These are phyloP conservation scores for Takifugu bimaculatus DNA, from an alignment of 2,113 vertebrate genomes.

Conservation along the genomic window DNA sequence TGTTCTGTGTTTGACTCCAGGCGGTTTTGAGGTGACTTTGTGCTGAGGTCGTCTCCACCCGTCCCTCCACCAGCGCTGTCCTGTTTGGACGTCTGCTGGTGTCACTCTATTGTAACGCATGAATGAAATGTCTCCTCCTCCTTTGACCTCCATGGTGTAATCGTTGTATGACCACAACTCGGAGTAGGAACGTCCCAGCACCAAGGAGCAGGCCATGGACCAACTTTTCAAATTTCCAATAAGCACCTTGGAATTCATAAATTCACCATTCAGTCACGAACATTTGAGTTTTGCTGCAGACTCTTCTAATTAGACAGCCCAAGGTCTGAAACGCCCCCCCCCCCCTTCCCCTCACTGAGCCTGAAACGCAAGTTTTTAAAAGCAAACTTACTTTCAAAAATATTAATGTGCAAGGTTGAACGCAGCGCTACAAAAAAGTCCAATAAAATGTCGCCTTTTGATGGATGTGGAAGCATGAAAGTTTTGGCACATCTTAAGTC, in stretches of 20 bases:
- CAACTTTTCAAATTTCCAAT: too few relatives aligned
- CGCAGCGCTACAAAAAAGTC: neutral
- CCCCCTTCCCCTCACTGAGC: neutral
- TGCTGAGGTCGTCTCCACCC: constrained; percentile 19
- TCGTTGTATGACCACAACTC: too few relatives aligned
- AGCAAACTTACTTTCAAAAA: neutral
- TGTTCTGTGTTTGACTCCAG: constrained; percentile 21
- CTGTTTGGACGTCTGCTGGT: neutral
- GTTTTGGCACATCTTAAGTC: neutral
- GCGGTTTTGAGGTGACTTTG: constrained; percentile 19
- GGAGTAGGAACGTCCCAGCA: too few relatives aligned
- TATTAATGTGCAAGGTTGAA: neutral
- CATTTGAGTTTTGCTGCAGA: too few relatives aligned
- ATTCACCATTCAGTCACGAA: too few relatives aligned
- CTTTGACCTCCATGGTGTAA: too few relatives aligned
- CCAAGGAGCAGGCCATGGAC: too few relatives aligned
- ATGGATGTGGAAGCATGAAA: too few relatives aligned
- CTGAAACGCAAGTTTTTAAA: neutral
- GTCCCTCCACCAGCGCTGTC: neutral
- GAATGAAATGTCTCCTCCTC: too few relatives aligned
- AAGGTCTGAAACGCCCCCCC: neutral
- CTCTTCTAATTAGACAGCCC: neutral
- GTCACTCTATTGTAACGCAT: too few relatives aligned
- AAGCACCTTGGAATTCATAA: too few relatives aligned
- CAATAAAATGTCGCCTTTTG: neutral